Base-by-base conservation (phyloP, 2,797 vertebrate species). In the Anisognathus igniventris region DNA sequence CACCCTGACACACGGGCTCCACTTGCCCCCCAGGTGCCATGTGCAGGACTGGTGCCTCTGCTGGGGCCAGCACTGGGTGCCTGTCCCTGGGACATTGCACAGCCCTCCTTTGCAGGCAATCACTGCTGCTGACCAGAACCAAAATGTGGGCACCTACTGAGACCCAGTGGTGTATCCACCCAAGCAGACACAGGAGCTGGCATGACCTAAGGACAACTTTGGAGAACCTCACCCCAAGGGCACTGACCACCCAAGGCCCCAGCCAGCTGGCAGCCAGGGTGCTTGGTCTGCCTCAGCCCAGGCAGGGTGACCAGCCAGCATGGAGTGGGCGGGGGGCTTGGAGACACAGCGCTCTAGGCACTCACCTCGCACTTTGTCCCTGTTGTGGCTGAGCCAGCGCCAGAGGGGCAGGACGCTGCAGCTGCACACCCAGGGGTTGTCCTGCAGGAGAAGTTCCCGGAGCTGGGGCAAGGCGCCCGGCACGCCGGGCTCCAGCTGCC, bases 341-440 rank as follows among this genome's bases (percentile, higher is more conserved):
- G 72, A 44, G 42, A 67, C 78, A 35, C 1, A 9, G 40, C 53
- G n/a, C 60, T 66, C 7, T 3, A 3, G 48, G 28, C 67, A 81
- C 96, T 98, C 95, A 98, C 98, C 98, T 97, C 28, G 72, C 28
- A 97, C 91, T 48, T 96, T 96, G 10, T 78, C 78, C 37, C 76
- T 93, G 92, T 98, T 97, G 45, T 57, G 35, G 23, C 62, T 80
- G 42, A 98, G 96, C 98, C 98, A 98, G 89, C 42, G 61, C 85
- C 97, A 97, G 75, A 98, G 97, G 21, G 97, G 94, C 35, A 96
- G 96, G 95, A 98, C 97, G 31, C 54, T 30, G 33, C 98, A 98
- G 76, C 95, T 94, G 86, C 98, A 98, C 24, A 70, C 86, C 98
- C 98, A 98, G 31, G 97, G 97, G 64, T 98, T 98, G 68, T 97